These are phyloP conservation scores for Microhierax caerulescens DNA, from an alignment of 2,797 vertebrate genomes.

Conservation along the genomic window DNA sequence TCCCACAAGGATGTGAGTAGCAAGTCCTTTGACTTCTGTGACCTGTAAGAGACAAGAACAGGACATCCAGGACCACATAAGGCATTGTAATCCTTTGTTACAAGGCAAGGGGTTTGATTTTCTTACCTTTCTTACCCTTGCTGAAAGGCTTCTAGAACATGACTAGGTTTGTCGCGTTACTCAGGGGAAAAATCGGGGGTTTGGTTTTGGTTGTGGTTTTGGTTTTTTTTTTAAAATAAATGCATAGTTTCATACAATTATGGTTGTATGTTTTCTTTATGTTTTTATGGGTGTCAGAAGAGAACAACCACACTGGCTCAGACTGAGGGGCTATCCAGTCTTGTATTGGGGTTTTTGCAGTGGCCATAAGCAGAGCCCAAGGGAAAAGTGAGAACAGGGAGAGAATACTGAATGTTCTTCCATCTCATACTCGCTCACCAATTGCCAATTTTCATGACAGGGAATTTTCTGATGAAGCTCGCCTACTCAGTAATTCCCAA, in stretches of 20 bases:
- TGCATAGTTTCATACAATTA: neutral
- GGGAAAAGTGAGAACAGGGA: neutral
- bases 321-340: neutral
- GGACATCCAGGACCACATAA: neutral
- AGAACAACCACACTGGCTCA: neutral
- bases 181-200: neutral
- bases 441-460: neutral
- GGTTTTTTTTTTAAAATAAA: neutral
- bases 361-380: neutral
- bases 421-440: neutral
- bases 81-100: neutral
- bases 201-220: neutral
- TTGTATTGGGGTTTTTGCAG: neutral
- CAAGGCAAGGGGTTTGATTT: neutral
- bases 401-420: neutral
- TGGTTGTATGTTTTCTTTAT: neutral
- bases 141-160: neutral
- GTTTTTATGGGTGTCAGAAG: neutral
- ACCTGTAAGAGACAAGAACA: constrained; percentile 77
- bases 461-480: neutral
- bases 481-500: neutral
- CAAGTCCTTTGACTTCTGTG: constrained; percentile 94
- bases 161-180: neutral
- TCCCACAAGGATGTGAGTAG: constrained; percentile 94
- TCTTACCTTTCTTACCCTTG: neutral